Evolutionary conservation across 2,113 vertebrate species (phyloP), one percentile per base, ranked within the genome.

Genomic region (Mustela lutreola): DNA sequence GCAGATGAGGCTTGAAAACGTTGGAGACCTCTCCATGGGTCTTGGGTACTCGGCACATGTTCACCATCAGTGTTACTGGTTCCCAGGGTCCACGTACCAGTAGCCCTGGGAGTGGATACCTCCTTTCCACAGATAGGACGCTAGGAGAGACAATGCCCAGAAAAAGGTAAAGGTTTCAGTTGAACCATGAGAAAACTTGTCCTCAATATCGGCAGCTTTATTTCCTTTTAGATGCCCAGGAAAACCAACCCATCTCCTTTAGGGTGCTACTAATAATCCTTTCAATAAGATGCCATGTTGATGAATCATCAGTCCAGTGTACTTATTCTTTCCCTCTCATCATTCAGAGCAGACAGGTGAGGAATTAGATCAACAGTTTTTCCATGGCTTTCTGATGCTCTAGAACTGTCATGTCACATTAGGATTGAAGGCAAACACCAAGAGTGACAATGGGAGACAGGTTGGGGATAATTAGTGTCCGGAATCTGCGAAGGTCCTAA

Each of bases 281-380:
- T 31, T 63, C 26, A 22, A 18, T 1, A 50, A 85, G 18, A 70
- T 6, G 1, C 4, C 0, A 0, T 0, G 14, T 2, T 18, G 58
- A 42, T 11, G 4, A 65, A 6, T 1, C 19, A 4, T 24, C 2
- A 5, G 26, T 31, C 31, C 4, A 1, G 33, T 6, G 88, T n/a
- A 36, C 28, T 7, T 75, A 24, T 42, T 50, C 19, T 39, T 33
- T 2, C 16, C 39, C 48, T 39, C 39, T 42, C 11, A 36, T 39
- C 21, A 28, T n/a, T 56, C 71, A 48, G 71, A 97, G 42, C 31
- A 50, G 56, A 65, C 1, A 0, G 24, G 48, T 31, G 45, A 82
- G 53, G 83, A 45, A 24, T 1, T n/a, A 39, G 16, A 39, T 73
- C 39, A 7, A 42, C 15, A 58, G 82, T 26, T 1, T 22, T 28